Evolutionary conservation across 2,888 invertebrate species (phyloP).

Genomic region (Psylliodes chrysocephalus): DNA sequence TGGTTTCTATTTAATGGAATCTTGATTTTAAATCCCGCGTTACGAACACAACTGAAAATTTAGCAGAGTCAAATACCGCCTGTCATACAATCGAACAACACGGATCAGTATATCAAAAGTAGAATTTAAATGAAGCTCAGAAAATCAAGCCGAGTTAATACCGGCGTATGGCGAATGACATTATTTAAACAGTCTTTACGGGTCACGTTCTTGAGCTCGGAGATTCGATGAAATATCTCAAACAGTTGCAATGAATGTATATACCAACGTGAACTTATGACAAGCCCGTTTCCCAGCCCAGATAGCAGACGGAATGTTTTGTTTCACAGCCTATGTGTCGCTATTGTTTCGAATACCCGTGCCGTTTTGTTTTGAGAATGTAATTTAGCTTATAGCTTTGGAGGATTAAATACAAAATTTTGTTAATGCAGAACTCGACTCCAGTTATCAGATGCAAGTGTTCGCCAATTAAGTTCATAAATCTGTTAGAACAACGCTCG

Average conservation of each 20-base stretch:
- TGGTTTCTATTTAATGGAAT: conserved; percentile 8
- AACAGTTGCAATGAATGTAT: conserved; percentile 40
- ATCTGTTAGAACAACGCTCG: conserved; percentile 1
- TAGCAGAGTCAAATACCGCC: conserved; percentile 1
- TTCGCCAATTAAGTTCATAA: conserved; percentile 33
- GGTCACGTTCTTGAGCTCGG: conserved; percentile 40
- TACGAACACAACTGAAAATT: conserved; percentile 7
- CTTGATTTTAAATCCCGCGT: conserved; percentile 3
- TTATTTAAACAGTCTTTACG: conserved; percentile 40
- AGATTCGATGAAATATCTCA: conserved; percentile 40
- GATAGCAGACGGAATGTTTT: conserved; percentile 42
- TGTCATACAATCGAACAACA: conserved; percentile 16
- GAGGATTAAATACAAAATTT: conserved; percentile 41
- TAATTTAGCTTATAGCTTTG: conserved; percentile 42
- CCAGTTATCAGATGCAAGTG: conserved; percentile 33
- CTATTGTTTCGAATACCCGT: conserved; percentile 36
- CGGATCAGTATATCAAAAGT: conserved; percentile 35
- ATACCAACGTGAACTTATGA: conserved; percentile 30
- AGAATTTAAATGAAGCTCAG: conserved; percentile 41
- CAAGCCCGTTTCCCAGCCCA: conserved; percentile 36
- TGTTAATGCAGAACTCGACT: conserved; percentile 36
- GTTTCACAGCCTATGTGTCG: conserved; percentile 34
- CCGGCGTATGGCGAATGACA: conserved; percentile 29
- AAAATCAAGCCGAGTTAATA: conserved; percentile 33
- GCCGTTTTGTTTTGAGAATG: conserved; percentile 35